phyloP scores from a whole-genome alignment of 2,113 vertebrate species.

The Clarias magur region DNA sequence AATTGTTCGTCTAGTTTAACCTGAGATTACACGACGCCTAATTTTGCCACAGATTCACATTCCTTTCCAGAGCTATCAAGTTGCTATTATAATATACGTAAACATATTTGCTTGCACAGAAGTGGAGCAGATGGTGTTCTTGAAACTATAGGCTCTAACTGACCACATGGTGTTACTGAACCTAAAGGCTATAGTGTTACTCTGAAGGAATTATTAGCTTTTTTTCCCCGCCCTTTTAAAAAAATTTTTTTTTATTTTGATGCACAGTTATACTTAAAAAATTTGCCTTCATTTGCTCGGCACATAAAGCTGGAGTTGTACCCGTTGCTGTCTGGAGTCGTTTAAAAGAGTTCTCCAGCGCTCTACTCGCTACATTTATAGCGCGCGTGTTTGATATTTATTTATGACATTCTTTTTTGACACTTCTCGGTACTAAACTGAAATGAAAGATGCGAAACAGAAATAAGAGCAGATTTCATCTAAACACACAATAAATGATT shows the following conservation, averaged over 20 bases:
- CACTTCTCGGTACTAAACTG: neutral
- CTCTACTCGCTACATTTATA: neutral
- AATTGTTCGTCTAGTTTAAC: neutral
- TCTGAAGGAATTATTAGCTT: neutral
- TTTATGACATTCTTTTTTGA: neutral
- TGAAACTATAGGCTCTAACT: conserved; percentile 18
- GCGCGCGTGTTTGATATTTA: neutral
- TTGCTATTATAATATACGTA: conserved; percentile 27
- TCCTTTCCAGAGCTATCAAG: neutral
- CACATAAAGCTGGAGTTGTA: neutral
- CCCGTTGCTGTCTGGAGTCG: neutral
- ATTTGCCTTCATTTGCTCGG: neutral
- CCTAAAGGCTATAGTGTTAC: conserved; percentile 26
- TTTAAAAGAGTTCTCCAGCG: neutral
- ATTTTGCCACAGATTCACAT: neutral
- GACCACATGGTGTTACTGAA: conserved; percentile 26
- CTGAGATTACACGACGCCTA: neutral
- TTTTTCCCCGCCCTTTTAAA: neutral
- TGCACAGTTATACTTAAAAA: neutral
- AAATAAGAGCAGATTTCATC: neutral
- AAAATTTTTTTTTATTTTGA: neutral
- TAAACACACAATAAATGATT: neutral
- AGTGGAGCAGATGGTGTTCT: conserved; percentile 14
- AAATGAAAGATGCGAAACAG: neutral
- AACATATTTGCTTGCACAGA: conserved; percentile 24